Evolutionary conservation across 1,140 invertebrate genomes (phyloP).

Genomic region (Atta cephalotes): DNA sequence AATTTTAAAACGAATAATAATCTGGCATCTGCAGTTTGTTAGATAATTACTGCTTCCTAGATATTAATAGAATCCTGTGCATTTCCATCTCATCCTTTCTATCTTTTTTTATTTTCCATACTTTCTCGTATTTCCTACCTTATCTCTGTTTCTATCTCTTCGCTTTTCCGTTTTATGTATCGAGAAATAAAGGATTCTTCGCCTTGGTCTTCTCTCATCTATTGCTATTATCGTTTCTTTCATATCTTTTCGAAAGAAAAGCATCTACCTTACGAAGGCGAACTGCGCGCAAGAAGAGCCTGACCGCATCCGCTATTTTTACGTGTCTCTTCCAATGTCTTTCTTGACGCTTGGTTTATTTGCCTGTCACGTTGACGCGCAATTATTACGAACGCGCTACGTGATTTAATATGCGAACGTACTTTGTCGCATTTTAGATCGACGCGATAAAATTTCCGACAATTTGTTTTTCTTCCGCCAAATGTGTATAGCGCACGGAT

Average conservation of each 20-base stretch:
- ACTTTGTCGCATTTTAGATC: conserved; percentile 24
- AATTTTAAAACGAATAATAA: neutral
- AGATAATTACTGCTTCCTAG: neutral
- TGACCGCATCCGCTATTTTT: conserved; percentile 32
- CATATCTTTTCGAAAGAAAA: neutral
- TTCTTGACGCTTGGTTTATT: conserved; percentile 8
- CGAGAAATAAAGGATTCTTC: neutral
- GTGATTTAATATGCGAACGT: conserved; percentile 31
- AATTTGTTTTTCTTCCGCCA: conserved; percentile 46
- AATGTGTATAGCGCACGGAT: neutral
- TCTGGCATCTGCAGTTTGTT: neutral
- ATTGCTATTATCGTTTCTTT: conserved; percentile 7
- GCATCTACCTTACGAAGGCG: neutral
- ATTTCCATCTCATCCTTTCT: neutral
- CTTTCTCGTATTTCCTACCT: neutral
- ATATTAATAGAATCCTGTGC: neutral
- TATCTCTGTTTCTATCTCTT: neutral
- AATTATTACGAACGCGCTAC: conserved; percentile 43
- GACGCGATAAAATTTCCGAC: conserved; percentile 51
- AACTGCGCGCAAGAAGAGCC: neutral
- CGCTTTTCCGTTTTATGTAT: neutral
- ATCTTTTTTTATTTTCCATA: neutral
- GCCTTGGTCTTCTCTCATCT: neutral
- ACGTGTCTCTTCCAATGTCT: conserved; percentile 13
- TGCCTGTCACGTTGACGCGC: conserved; percentile 36